Evolutionary conservation across 2,113 vertebrate species (phyloP).

Genomic region (Meles meles): DNA sequence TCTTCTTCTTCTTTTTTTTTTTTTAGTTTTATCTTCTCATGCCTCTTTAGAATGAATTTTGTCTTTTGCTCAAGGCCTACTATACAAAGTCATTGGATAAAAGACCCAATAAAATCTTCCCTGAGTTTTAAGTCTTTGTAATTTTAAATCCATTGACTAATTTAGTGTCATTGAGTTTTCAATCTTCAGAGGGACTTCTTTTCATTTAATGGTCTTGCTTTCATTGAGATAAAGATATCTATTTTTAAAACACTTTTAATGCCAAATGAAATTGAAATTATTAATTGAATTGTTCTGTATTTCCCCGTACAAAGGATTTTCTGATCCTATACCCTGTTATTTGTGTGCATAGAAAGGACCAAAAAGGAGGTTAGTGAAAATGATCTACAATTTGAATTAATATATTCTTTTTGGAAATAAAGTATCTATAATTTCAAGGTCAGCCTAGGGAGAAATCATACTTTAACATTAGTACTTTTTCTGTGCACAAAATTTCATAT

Average conservation of each 20-base stretch:
- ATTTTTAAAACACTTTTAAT: conserved; percentile 67
- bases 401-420: conserved; percentile 24
- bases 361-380: conserved; percentile 37
- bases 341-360: neutral
- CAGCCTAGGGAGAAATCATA: neutral
- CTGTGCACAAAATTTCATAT: neutral
- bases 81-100: conserved; percentile 51
- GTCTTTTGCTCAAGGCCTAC: conserved; percentile 19
- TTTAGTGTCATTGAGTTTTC: conserved; percentile 56
- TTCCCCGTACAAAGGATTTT: conserved; percentile 51
- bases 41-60: conserved; percentile 51
- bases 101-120: conserved; percentile 46
- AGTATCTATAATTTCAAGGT: conserved; percentile 44
- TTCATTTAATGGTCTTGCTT: conserved; percentile 65
- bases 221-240: conserved; percentile 70
- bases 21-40: conserved; percentile 7
- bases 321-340: conserved; percentile 35
- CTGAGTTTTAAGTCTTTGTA: conserved; percentile 47
- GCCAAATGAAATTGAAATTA: conserved; percentile 69
- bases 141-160: conserved; percentile 70
- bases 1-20: neutral
- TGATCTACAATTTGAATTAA: conserved; percentile 54
- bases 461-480: neutral
- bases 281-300: conserved; percentile 66
- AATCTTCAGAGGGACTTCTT: conserved; percentile 58